Base-by-base conservation (phyloP, 2,888 invertebrate species). In the Epirrita christyi region DNA sequence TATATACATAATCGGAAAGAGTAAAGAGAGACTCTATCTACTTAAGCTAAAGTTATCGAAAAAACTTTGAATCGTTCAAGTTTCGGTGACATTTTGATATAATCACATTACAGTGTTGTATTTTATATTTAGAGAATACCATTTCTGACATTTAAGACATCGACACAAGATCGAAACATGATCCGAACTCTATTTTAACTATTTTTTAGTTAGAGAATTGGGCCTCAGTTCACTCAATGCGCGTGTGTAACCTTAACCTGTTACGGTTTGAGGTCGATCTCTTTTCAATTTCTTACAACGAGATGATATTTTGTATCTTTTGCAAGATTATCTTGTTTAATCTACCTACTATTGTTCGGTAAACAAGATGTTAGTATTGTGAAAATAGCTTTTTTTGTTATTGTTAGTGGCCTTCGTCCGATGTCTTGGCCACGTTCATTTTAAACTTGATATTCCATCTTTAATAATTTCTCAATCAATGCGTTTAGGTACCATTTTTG, bases 211-310 rank as follows among this genome's bases (percentile, higher is more conserved):
- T n/a, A n/a, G n/a, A n/a, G n/a, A n/a, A n/a, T n/a, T n/a, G 36
- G 13, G 38, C 52, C 45, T 42, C 56, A 42, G n/a, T n/a, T n/a
- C n/a, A n/a, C n/a, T n/a, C 47, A 49, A 42, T 41, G 15, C 48
- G 50, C 53, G 37, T 62, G 53, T 53, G 43, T 61, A 63, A 59
- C 70, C 76, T 73, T 78, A 76, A 73, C 73, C 73, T 58, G 68
- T 15, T n/a, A 55, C 67, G 38, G 44, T 57, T 52, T 63, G 67
- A 75, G 70, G 72, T 52, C 60, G 70, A 64, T 71, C 70, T 67
- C 72, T 67, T 70, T 67, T 63, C 46, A 66, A 66, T 67, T 68
- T 62, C 66, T 71, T 59, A 69, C 61, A 63, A 60, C 55, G 48
- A 43, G 56, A 61, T 61, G 49, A 64, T 65, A 62, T 69, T n/a